Evolutionary conservation across 2,888 invertebrate genomes (phyloP).

Genomic region (Xanthorhoe designata): DNA sequence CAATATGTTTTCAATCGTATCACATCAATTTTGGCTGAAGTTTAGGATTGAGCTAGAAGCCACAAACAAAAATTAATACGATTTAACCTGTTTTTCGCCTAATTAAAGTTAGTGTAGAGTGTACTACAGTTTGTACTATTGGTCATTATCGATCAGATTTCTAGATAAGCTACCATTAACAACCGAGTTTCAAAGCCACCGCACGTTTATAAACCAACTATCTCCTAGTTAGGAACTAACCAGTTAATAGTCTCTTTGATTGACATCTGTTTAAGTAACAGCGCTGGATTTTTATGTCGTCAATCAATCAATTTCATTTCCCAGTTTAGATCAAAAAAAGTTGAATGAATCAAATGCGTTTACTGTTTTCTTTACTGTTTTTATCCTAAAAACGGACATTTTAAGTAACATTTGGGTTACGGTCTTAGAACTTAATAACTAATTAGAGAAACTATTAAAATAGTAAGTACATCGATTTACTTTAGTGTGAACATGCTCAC

Average conservation of each 20-base stretch:
- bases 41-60: too few species aligned
- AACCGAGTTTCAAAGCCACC: slow-evolving; percentile 60
- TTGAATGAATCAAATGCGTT: slow-evolving; percentile 23
- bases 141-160: slow-evolving; percentile 39
- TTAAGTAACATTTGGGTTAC: not conserved
- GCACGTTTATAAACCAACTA: slow-evolving; percentile 53
- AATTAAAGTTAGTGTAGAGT: too few species aligned
- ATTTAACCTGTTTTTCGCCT: too few species aligned
- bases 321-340: slow-evolving; percentile 50
- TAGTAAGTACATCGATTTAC: not conserved
- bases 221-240: slow-evolving; percentile 58
- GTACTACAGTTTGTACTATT: too few species aligned
- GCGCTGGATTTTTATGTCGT: slow-evolving; percentile 78
- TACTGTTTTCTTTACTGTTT: slow-evolving; percentile 13
- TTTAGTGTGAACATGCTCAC: not conserved
- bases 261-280: slow-evolving; percentile 66
- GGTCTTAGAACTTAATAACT: not conserved
- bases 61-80: too few species aligned
- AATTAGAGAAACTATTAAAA: not conserved
- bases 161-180: slow-evolving; percentile 52
- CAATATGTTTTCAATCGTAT: too few species aligned
- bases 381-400: slow-evolving; percentile 16
- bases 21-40: too few species aligned
- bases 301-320: slow-evolving; percentile 81
- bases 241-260: slow-evolving; percentile 61